phyloP scores from a whole-genome alignment of 2,888 invertebrate species.

The Drosophila suboccidentalis region DNA sequence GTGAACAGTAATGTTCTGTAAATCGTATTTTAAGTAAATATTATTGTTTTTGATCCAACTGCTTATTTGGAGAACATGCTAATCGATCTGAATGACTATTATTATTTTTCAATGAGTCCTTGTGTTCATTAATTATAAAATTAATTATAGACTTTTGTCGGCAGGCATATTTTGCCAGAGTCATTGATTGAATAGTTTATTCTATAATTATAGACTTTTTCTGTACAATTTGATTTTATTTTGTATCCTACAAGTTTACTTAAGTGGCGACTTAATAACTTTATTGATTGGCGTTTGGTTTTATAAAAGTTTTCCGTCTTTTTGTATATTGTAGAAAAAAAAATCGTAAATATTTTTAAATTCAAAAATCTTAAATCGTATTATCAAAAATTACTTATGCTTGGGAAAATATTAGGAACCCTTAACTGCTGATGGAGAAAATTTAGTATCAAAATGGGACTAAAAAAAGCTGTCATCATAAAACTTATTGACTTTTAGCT shows the following conservation, averaged over 20 bases:
- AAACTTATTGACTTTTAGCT: conserved; percentile 1
- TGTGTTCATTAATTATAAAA: not conserved
- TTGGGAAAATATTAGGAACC: not conserved
- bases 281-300: not conserved
- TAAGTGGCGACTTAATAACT: not conserved
- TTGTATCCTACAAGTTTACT: not conserved
- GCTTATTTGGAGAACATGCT: not conserved
- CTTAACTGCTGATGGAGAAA: not conserved
- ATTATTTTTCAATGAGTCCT: not conserved
- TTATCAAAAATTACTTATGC: no score
- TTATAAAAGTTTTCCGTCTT: not conserved
- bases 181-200: conserved; percentile 28
- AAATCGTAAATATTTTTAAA: no score
- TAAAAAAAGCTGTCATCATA: not conserved
- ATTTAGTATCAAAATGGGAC: not conserved
- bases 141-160: conserved; percentile 8
- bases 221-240: not conserved
- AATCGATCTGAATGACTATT: conserved; percentile 4
- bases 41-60: not conserved
- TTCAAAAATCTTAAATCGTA: no score
- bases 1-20: not conserved
- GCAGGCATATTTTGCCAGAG: not conserved
- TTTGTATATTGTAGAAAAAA: no score
- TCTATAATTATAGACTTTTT: conserved; percentile 9
- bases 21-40: not conserved